phyloP scores from a whole-genome alignment of 2,888 invertebrate species.

The Cylindroiulus punctatus region DNA sequence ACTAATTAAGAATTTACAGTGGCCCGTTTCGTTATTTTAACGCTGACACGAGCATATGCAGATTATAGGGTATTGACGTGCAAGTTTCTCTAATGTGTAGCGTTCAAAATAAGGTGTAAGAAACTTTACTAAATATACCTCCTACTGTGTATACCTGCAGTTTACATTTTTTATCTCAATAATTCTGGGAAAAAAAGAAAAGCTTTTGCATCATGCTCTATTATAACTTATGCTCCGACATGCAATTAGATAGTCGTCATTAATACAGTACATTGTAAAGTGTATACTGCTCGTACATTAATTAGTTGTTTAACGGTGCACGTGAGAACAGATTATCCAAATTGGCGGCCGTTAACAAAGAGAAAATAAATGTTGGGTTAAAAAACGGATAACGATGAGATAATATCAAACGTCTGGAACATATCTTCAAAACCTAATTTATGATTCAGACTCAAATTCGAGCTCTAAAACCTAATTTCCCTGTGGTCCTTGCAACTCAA shows the following conservation, averaged over 20 bases:
- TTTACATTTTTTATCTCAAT: constrained; percentile 1
- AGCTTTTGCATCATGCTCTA: not conserved
- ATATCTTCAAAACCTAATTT: not conserved
- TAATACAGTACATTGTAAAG: not conserved
- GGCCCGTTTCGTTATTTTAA: not conserved
- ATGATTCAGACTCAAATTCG: not conserved
- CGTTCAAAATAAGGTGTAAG: not conserved
- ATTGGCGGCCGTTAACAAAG: not conserved
- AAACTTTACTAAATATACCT: constrained; percentile 14
- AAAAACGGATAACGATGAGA: not conserved
- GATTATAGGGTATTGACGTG: constrained; percentile 28
- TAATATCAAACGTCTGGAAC: not conserved
- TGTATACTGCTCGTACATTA: not conserved
- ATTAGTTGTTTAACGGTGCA: not conserved
- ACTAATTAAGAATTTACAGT: not conserved
- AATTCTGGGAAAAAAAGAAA: not conserved
- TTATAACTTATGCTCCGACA: not conserved
- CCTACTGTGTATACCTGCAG: constrained; percentile 1
- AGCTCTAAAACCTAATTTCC: not conserved
- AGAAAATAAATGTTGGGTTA: not conserved
- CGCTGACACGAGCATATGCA: not conserved
- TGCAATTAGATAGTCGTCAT: not conserved
- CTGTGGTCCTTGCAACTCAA: not conserved
- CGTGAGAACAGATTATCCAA: not conserved
- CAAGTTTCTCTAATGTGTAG: not conserved